A percentile compares a stretch with the other conserved stretches of the same genome.
phyloP scores from a whole-genome alignment of 1,140 invertebrate genomes.

The Ruditapes philippinarum region DNA sequence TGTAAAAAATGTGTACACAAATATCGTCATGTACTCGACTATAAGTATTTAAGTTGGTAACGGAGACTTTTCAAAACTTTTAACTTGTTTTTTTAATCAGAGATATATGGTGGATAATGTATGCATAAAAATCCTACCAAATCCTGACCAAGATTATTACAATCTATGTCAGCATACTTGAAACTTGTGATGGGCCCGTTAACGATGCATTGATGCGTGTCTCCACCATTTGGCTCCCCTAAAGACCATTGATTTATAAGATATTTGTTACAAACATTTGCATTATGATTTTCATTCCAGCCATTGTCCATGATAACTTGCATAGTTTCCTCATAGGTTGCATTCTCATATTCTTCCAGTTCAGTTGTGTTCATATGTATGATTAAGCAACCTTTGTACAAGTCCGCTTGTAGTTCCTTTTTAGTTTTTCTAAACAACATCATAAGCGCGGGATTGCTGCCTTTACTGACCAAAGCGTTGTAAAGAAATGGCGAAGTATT shows the following conservation, averaged over 20 bases:
- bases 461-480: neutral
- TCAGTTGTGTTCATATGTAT: neutral
- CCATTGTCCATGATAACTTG: neutral
- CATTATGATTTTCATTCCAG: neutral
- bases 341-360: neutral
- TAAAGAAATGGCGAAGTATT: neutral
- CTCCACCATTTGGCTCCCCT: neutral
- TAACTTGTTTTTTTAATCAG: too few species aligned
- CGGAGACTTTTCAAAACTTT: too few species aligned
- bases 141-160: too few species aligned
- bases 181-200: neutral
- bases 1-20: too few species aligned
- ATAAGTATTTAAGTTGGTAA: too few species aligned
- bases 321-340: neutral
- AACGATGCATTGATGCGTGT: neutral
- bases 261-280: neutral
- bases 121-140: too few species aligned
- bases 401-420: neutral
- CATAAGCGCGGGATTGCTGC: neutral
- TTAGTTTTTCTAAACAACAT: neutral
- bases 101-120: too few species aligned
- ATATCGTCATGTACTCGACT: too few species aligned
- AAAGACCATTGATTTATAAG: neutral
- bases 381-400: neutral
- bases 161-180: neutral